Base-by-base conservation (phyloP, 2,113 vertebrate species). In the Myiozetetes cayanensis region DNA sequence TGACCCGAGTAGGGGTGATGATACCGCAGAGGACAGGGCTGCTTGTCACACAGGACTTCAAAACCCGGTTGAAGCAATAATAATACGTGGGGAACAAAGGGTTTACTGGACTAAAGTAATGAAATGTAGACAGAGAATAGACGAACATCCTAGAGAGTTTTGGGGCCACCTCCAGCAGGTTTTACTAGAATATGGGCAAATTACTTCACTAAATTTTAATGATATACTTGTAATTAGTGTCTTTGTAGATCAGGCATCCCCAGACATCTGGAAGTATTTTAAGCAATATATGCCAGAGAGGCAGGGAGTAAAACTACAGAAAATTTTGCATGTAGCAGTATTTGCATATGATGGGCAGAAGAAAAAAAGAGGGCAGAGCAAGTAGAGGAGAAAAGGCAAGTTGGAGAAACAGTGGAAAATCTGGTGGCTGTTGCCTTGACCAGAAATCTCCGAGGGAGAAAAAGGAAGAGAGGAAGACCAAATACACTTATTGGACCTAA, bases 261-360 rank as follows among this genome's bases (percentile, higher is more conserved):
- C 21, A 53, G 53, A 53, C 24, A 68, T n/a, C 30, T 0, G 0
- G 24, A 75, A 68, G 27, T 61, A 68, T 47, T 89, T 62, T 53
- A 70, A 83, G 30, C 20, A 70, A 10, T 25, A 47, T 62, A 41
- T 41, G 16, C 30, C 39, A 62, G 24, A 9, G 24, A 75, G 30
- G 6, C 20, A 25, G 28, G 46, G n/a, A 68, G 39, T 46, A 75
- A 75, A 61, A 62, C 47, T 61, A 47, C 6, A 61, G 53, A 82
- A 82, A 47, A 62, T 41, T 47, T 23, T 5, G 41, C 2, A 2
- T 39, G 14, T 70, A 62, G 25, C 47, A 76, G 21, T 62, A 70
- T 70, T 35, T 0, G 4, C 31, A 12, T 76, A 33, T 55, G 17
- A 41, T 83, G 30, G 9, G n/a, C 0, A 0, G 46, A 59, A 62